Evolutionary conservation across 2,797 vertebrate genomes (phyloP), one percentile per base, ranked within the genome.

Genomic region (Momotus momota): DNA sequence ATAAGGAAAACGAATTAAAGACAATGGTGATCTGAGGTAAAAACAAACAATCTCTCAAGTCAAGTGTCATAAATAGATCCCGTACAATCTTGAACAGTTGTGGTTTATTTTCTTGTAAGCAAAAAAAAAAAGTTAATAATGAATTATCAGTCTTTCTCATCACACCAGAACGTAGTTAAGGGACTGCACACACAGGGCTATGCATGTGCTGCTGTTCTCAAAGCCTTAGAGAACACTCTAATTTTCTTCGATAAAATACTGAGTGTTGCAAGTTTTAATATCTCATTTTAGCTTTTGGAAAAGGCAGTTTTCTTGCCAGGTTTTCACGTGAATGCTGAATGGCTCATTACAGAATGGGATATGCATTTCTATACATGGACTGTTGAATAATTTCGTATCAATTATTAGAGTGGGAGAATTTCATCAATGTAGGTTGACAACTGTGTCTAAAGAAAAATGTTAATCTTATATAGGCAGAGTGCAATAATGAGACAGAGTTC

Each of bases 361-460:
- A 12, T 38, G 38, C n/a, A 41, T 74, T 91, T 85, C 79, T 83
- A 3, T 54, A 54, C 49, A 81, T 33, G 33, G n/a, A 64, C 29
- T 74, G 38, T 14, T 91, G 38, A 88, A 66, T 43, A 61, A 57
- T 67, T 87, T 91, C 27, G 21, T 82, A 64, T 14, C 55, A 52
- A n/a, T 80, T 93, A 85, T 92, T 58, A 85, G 9, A 74, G 27
- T 52, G 38, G 22, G 60, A 89, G 52, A 78, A 80, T 51, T 10
- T 86, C 46, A 85, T 93, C 82, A 64, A 45, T 91, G 80, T 57
- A 67, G 25, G 55, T 80, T 88, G 91, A 82, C 71, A 71, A 81
- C 57, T 67, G 14, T 83, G 69, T 70, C 81, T 86, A 49, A 94
- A 95, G 60, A 80, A 94, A 94, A 93, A 64, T 45, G 12, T 31